Conservation (phyloP, 2,888 invertebrate species). For the Lasioglossum pauxillum region DNA sequence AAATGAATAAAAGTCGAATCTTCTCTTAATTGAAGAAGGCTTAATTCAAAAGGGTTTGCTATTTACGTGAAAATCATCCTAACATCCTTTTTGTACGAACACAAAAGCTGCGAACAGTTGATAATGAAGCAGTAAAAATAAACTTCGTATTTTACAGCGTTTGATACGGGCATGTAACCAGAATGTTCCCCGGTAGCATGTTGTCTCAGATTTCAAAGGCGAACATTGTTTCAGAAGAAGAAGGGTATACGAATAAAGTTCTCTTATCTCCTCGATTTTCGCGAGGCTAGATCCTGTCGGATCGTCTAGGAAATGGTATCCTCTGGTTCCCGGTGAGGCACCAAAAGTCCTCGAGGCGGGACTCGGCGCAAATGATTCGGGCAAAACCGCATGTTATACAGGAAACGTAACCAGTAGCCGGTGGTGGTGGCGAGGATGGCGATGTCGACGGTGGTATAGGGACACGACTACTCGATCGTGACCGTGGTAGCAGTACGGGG, state of each 20-base stretch:
- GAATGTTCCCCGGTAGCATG: too few relatives aligned
- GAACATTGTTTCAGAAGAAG: background rate
- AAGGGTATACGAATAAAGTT: background rate
- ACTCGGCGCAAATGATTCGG: slow-evolving; percentile 46
- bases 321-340: background rate
- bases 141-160: background rate
- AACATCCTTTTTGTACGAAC: background rate
- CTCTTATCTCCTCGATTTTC: background rate
- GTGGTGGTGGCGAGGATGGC: slow-evolving; percentile 53
- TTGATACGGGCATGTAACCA: background rate
- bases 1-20: background rate
- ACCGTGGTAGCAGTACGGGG: slow-evolving; percentile 61
- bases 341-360: slow-evolving; percentile 58
- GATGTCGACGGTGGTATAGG: slow-evolving; percentile 71
- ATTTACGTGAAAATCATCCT: background rate
- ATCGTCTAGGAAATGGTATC: slow-evolving; percentile 11
- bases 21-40: background rate
- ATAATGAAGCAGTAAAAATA: background rate
- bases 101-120: background rate
- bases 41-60: background rate
- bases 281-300: background rate
- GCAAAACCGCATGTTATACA: slow-evolving; percentile 61
- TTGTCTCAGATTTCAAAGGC: background rate
- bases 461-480: slow-evolving; percentile 70
- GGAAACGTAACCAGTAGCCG: slow-evolving; percentile 67